These are phyloP conservation scores for Melipona bicolor DNA, from an alignment of 2,888 invertebrate species.

Conservation along the genomic window DNA sequence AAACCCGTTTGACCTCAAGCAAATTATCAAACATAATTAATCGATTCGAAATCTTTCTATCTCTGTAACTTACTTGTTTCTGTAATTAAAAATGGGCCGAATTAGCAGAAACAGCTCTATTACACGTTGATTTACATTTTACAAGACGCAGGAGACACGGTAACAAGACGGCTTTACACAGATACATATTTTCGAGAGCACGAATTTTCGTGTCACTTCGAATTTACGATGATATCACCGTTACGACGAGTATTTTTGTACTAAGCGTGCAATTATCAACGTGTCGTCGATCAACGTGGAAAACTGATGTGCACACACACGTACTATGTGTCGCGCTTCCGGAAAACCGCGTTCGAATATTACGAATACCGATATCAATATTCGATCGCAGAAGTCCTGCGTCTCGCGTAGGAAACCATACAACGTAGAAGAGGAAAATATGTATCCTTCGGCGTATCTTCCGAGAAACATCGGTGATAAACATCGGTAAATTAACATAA, in stretches of 20 bases:
- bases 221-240: no score
- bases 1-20: not conserved
- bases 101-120: not conserved
- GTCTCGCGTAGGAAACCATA: not conserved
- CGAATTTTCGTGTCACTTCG: no score
- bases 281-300: not conserved
- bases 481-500: not conserved
- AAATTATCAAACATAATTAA: not conserved
- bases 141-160: no score
- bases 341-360: not conserved
- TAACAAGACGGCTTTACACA: no score
- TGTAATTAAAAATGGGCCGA: not conserved
- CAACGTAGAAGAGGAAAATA: not conserved
- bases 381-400: not conserved
- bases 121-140: not conserved
- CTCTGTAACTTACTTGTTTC: not conserved
- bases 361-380: conserved; percentile 7
- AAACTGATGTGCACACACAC: not conserved
- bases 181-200: not conserved
- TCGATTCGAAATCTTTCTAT: not conserved
- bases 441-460: not conserved
- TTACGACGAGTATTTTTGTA: not conserved
- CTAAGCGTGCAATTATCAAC: no score
- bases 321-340: not conserved
- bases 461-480: not conserved